Base-by-base conservation (phyloP, 2,888 invertebrate genomes). In the Cerastis rubricosa region DNA sequence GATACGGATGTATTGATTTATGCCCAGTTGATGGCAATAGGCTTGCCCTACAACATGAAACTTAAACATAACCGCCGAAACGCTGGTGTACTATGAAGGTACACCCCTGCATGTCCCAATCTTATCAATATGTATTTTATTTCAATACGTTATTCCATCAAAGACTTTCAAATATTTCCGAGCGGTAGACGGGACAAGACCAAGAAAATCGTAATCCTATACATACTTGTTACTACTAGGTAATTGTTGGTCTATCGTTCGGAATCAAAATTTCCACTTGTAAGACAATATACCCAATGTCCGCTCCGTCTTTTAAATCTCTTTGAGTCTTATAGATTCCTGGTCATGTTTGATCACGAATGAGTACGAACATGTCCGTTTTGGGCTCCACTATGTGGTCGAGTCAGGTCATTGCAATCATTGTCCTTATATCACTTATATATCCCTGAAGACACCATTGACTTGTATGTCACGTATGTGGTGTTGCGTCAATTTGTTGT, bases 381-480 rank as follows among this genome's bases (percentile, higher is more conserved):
- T 54, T 14, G 14, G 57, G 35, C 25, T 35, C n/a, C 67, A 35
- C 22, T 12, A 17, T 19, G 11, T 17, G 25, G 19, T 45, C 51
- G 35, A 51, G 77, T 47, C 71, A 71, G 57, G 64, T 63, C 76
- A 51, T 45, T 59, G 76, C 54, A 70, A 59, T 49, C 49, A 54
- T 47, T 74, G 66, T 61, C 85, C 81, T 73, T 64, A 61, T 72
- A 51, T 35, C 61, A 19, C 43, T 7, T 29, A 22, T 59, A 25
- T 80, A 80, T 45, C 77, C 66, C 77, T 66, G 85, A 85, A 51
- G 45, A 65, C 17, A 35, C 51, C 45, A 74, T 81, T 85, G 29
- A 12, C n/a, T 22, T 70, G 66, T 81, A 14, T 3, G 40, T 74
- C 81, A 81, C 81, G 81, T 74, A 25, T 25, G n/a, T 6, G 19